Base-by-base conservation (phyloP, 2,797 vertebrate species). In the Melanotaenia maccullochi region DNA sequence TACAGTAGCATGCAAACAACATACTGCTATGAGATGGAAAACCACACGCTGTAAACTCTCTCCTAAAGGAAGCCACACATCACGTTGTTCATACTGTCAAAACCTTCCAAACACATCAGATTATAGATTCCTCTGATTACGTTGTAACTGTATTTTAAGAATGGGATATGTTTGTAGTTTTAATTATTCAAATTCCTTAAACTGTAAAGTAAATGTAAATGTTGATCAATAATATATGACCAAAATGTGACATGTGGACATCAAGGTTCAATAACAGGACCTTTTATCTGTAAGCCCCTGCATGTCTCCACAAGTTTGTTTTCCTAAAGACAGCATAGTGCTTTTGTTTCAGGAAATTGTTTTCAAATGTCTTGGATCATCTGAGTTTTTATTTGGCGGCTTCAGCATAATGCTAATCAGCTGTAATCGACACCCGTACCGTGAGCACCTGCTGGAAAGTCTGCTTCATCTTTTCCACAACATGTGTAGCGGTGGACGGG, bases 31-130 rank as follows among this genome's bases (percentile, higher is more conserved):
- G 47, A 71, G n/a, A 65, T 38, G n/a, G 18, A 47, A 56, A 74
- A 16, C 5, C 55, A 35, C 36, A 58, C 36, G 47, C 73, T 77
- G 78, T 66, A 68, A 85, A 82, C 70, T 61, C 68, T 61, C 58
- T 49, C 25, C 22, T 47, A 7, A 36, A 35, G 35, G 28, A 28
- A 33, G 12, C 2, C 12, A 60, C 16, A 52, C 8, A 24, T 20
- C 8, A 13, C n/a, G 40, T 4, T n/a, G 12, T 20, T 55, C n/a
- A 5, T 61, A 60, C 47, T 24, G 47, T 18, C 9, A 61, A n/a
- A 14, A 42, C 20, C 44, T 20, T 8, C 20, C 6, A 20, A 25
- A 35, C 52, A 42, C 38, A 52, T 30, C 11, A 47, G 51, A 25
- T 24, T 16, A 36, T 16, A 32, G 4, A 20, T 28, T 14, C 11